Evolutionary conservation across 2,888 invertebrate genomes (phyloP), one percentile per base, ranked within the genome.

Genomic region (Pinctada fucata): DNA sequence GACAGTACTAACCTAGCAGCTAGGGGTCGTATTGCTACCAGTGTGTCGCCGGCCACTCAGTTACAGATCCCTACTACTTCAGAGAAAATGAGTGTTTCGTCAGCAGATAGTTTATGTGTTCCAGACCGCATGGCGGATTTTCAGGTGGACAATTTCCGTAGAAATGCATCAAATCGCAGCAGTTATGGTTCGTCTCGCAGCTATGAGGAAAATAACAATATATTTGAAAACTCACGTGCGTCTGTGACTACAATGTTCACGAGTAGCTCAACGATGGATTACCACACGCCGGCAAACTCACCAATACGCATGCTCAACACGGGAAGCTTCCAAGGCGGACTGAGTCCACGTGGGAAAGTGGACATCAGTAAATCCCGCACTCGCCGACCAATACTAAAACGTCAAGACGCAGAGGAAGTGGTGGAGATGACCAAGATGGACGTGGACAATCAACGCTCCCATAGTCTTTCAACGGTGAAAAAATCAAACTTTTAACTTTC

Each of bases 321-420:
- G 3, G 4, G 31, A 45, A 63, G 63, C 49, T 48, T 45, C n/a
- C 45, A 49, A 6, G 31, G 16, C 1, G 49, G 65, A 48, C 47
- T 16, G 5, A 16, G 13, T 6, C 13, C 49, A 5, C 10, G 8
- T 3, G 63, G 45, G 2, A 6, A 48, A 48, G 52, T 58, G 64
- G 75, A 75, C 52, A 75, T 75, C 16, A 31, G 58, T 31, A 68
- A 52, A 49, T 75, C 78, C 16, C 73, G 78, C 31, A 76, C 81
- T 8, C 79, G 83, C 31, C 70, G 85, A 75, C 82, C 81, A 70
- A 79, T 82, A 48, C 76, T 86, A 45, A 73, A 79, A 50, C 76
- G 85, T 70, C 86, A 86, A 76, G 82, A 86, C 81, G 86, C 86
- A 58, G 80, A 82, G 76, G 79, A 80, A 13, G 81, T 66, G n/a